Percentiles rank a stretch among this genome's conserved stretches.
These are phyloP conservation scores for Caranx melampygus DNA, from an alignment of 2,113 vertebrate species.

Conservation along the genomic window DNA sequence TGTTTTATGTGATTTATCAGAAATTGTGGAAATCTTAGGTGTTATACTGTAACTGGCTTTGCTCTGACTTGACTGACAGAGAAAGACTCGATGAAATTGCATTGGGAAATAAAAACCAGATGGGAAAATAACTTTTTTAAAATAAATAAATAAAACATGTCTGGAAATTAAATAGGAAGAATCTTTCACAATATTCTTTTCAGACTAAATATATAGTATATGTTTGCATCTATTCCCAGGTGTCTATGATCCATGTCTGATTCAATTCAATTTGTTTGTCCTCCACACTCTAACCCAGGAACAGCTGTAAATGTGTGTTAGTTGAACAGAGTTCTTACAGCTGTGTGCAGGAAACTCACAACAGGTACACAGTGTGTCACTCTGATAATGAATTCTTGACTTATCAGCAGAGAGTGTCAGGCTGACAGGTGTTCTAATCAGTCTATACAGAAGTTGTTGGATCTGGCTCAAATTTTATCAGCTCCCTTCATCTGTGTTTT, in stretches of 20 bases:
- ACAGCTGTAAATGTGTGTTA: neutral
- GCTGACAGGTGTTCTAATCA: slow-evolving; percentile 7
- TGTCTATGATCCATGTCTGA: neutral
- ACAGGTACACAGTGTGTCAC: neutral
- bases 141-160: neutral
- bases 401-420: slow-evolving; percentile 20
- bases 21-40: neutral
- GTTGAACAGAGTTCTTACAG: neutral
- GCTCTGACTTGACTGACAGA: too few relatives aligned
- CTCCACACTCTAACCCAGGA: too few relatives aligned
- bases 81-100: too few relatives aligned
- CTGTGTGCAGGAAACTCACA: neutral
- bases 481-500: slow-evolving; percentile 1
- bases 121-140: neutral
- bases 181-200: neutral
- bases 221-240: neutral
- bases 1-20: too few relatives aligned
- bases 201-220: too few relatives aligned
- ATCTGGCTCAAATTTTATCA: neutral
- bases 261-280: neutral
- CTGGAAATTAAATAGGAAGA: neutral
- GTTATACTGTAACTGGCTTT: neutral
- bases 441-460: neutral
- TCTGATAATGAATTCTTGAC: neutral
- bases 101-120: too few relatives aligned